Conservation (phyloP, 2,888 invertebrate species). For the Aradus depressus region DNA sequence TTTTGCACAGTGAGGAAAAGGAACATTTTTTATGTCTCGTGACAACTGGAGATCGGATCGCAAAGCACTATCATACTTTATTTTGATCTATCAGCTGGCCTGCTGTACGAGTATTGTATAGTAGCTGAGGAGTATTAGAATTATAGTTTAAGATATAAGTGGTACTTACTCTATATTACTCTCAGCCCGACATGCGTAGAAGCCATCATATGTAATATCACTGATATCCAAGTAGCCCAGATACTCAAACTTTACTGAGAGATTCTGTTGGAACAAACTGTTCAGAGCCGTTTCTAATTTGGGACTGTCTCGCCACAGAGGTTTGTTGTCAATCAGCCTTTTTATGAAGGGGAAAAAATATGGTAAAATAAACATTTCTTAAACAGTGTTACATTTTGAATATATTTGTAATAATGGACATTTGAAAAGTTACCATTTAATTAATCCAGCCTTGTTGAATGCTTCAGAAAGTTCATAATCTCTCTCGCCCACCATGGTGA, state of each 20-base stretch:
- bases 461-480: neutral
- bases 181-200: conserved; percentile 23
- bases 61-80: no score
- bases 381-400: neutral
- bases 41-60: no score
- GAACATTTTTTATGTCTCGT: no score
- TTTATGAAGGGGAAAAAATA: no score
- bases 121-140: neutral
- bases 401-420: neutral
- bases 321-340: conserved; percentile 15
- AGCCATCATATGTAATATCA: conserved; percentile 44
- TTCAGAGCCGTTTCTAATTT: conserved; percentile 52
- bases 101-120: neutral
- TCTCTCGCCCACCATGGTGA: neutral
- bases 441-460: neutral
- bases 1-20: no score
- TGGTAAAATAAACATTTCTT: neutral
- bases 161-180: neutral
- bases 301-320: conserved; percentile 34
- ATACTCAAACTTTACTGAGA: conserved; percentile 52
- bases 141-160: neutral
- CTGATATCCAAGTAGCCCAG: conserved; percentile 48
- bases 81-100: no score
- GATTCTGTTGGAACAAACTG: conserved; percentile 46
- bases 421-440: neutral